Percentiles rank a stretch among this genome's conserved stretches.
These are phyloP conservation scores for Leptatherina wallacei DNA, from an alignment of 2,797 vertebrate species.

Conservation along the genomic window DNA sequence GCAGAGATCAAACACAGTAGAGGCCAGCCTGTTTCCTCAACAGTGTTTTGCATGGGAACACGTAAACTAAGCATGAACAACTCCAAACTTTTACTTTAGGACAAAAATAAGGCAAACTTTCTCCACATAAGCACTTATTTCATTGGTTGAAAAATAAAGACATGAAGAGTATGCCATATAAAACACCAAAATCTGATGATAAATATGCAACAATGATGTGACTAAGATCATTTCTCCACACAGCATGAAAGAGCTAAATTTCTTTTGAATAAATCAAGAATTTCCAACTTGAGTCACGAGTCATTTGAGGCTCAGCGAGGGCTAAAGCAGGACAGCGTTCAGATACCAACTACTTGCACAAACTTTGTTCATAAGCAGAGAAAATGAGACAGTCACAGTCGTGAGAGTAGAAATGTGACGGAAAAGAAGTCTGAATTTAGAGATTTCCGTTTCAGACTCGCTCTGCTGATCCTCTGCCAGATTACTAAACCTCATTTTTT, in stretches of 20 bases:
- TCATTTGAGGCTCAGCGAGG: neutral
- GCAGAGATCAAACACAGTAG: slow-evolving; percentile 36
- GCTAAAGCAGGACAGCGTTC: neutral
- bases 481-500: slow-evolving; percentile 55
- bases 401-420: neutral
- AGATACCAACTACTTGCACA: neutral
- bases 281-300: neutral
- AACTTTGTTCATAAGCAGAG: slow-evolving; percentile 8
- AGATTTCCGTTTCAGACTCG: slow-evolving; percentile 42
- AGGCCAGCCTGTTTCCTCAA: slow-evolving; percentile 24
- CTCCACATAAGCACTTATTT: slow-evolving; percentile 32
- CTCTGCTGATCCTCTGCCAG: slow-evolving; percentile 64
- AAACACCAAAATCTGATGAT: neutral
- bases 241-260: neutral
- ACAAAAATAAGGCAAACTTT: slow-evolving; percentile 51
- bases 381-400: slow-evolving; percentile 29
- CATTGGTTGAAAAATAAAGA: neutral
- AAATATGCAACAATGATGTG: neutral
- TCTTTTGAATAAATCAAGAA: neutral
- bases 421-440: slow-evolving; percentile 46
- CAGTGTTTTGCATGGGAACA: slow-evolving; percentile 52
- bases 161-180: neutral
- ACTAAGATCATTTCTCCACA: neutral
- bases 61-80: slow-evolving; percentile 48
- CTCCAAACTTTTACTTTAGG: slow-evolving; percentile 35